These are phyloP conservation scores for Drosophila truncata DNA, from an alignment of 1,140 invertebrate species.

Conservation along the genomic window DNA sequence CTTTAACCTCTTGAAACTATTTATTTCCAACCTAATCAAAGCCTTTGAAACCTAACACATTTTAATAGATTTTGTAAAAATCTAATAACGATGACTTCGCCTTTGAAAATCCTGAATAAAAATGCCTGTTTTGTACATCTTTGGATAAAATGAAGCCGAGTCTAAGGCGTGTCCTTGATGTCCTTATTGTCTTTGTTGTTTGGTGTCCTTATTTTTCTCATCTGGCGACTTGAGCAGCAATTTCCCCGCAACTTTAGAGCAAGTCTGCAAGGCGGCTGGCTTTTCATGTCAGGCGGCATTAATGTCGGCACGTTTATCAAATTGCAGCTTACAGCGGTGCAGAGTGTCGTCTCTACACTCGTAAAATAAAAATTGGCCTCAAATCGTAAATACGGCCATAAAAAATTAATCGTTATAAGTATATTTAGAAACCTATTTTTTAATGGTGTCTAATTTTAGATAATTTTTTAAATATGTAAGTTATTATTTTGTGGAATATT, in stretches of 20 bases:
- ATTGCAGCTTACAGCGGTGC: slow-evolving; percentile 63
- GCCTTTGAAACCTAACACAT: slow-evolving; percentile 9
- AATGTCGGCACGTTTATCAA: slow-evolving; percentile 77
- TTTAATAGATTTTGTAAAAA: slow-evolving; percentile 2
- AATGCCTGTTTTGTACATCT: slow-evolving; percentile 4
- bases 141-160: slow-evolving; percentile 13
- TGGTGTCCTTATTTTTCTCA: slow-evolving; percentile 35
- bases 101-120: neutral
- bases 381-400: neutral
- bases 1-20: too few species aligned
- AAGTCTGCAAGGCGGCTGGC: slow-evolving; percentile 37
- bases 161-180: slow-evolving; percentile 25
- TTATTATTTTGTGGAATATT: too few species aligned
- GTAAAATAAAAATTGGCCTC: neutral
- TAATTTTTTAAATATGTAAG: neutral
- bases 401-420: neutral
- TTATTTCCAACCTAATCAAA: neutral
- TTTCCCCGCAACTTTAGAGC: slow-evolving; percentile 25
- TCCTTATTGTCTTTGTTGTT: slow-evolving; percentile 9
- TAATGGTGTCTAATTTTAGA: neutral
- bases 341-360: slow-evolving; percentile 3
- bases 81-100: slow-evolving; percentile 7
- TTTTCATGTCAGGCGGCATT: slow-evolving; percentile 69
- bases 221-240: slow-evolving; percentile 33
- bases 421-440: neutral